Percentiles rank a stretch among this genome's conserved stretches.
Evolutionary conservation across 2,888 invertebrate genomes (phyloP).

Genomic region (Timema cristinae): DNA sequence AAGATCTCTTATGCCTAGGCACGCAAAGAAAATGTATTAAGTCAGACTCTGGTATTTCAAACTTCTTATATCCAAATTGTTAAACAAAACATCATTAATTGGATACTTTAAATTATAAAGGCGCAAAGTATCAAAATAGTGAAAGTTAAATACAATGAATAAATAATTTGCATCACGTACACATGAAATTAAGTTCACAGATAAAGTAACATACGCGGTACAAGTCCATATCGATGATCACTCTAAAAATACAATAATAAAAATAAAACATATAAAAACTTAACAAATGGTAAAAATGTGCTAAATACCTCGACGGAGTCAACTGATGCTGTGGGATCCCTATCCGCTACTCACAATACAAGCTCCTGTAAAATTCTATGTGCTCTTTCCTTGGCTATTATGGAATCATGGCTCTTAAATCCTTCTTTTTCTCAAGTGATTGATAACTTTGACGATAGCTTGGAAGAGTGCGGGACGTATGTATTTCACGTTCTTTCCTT

Average conservation of each 20-base stretch:
- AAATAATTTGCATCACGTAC: background rate
- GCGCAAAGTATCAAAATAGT: background rate
- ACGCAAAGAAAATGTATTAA: too few relatives aligned
- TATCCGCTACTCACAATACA: background rate
- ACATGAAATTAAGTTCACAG: background rate
- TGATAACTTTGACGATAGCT: background rate
- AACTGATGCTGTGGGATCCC: background rate
- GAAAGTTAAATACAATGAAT: background rate
- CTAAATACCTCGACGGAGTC: background rate
- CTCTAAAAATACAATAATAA: background rate
- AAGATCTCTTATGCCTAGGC: too few relatives aligned
- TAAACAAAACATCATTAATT: too few relatives aligned
- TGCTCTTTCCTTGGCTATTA: background rate
- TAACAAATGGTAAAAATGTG: background rate
- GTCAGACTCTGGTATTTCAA: too few relatives aligned
- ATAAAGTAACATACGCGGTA: background rate
- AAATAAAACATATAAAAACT: background rate
- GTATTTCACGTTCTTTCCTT: constrained; percentile 4
- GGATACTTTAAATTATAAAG: constrained; percentile 9
- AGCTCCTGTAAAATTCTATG: background rate
- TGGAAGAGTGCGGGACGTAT: background rate
- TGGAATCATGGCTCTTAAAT: constrained; percentile 13
- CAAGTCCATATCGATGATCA: background rate
- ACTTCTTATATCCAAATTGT: too few relatives aligned
- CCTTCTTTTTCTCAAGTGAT: background rate